Conservation (phyloP, 2,797 vertebrate genomes). For the Poliocrania exsul region DNA sequence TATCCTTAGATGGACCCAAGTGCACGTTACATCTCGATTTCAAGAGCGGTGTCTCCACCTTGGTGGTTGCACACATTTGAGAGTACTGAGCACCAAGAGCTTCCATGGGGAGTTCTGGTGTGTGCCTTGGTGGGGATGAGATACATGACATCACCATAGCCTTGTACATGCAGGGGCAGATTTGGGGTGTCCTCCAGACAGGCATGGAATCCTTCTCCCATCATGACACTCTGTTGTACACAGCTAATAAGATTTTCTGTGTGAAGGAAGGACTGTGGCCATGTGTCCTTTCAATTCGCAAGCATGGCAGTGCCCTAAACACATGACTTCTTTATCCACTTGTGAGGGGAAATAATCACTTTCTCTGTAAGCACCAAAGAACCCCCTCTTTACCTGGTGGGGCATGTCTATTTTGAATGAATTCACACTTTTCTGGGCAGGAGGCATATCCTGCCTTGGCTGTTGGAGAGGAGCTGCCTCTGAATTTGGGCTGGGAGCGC, state of each 20-base stretch:
- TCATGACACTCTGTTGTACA: accelerated
- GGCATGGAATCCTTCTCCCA: not conserved
- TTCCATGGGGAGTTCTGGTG: not conserved
- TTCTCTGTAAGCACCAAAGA: not conserved
- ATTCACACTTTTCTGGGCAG: not conserved
- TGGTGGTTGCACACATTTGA: not conserved
- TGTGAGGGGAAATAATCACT: not conserved
- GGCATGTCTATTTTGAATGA: not conserved
- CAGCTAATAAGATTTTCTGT: not conserved
- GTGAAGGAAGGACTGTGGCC: not conserved
- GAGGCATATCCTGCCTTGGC: not conserved
- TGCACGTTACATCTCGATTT: not conserved
- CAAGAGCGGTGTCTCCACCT: not conserved
- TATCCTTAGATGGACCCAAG: not conserved
- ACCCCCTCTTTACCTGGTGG: accelerated
- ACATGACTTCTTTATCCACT: accelerated
- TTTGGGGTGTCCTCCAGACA: not conserved
- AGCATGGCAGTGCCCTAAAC: not conserved
- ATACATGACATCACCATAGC: no score
- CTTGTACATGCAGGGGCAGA: not conserved
- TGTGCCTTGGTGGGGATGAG: not conserved
- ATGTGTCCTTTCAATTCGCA: not conserved
- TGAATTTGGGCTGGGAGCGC: not conserved
- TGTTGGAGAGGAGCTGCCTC: not conserved
- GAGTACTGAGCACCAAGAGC: accelerated